Evolutionary conservation across 92 coral and sea anemone genomes (phyloP).

Genomic region (Phenganax stokvisi): DNA sequence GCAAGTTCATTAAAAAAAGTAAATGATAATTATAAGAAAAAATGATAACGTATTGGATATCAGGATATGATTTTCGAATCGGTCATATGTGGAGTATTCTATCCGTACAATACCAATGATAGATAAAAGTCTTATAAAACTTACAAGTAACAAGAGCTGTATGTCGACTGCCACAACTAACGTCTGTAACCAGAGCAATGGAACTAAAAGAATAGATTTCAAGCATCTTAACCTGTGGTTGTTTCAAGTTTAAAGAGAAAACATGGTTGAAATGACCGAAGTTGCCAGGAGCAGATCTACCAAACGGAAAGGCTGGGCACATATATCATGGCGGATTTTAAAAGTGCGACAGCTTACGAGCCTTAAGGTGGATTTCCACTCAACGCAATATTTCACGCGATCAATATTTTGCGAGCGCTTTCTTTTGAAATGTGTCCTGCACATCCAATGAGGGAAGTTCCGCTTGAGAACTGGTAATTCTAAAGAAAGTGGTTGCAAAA

Average conservation of each 20-base stretch:
- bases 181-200: slow-evolving; percentile 56
- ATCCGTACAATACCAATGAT: background rate
- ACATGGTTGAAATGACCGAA: background rate
- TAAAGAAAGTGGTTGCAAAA: no score
- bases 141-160: slow-evolving; percentile 81
- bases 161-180: slow-evolving; percentile 84
- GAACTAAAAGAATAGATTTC: slow-evolving; percentile 23
- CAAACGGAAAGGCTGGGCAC: no score
- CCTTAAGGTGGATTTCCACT: no score
- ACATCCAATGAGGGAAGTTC: no score
- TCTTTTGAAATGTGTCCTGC: no score
- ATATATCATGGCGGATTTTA: no score
- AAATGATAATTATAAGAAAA: background rate
- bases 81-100: background rate
- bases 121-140: slow-evolving; percentile 18
- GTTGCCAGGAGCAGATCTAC: no score
- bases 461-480: no score
- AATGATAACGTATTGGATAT: background rate
- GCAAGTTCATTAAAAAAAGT: background rate
- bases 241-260: background rate
- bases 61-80: background rate
- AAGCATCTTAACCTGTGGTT: background rate
- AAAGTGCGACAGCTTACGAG: no score
- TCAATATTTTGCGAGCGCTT: no score
- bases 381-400: no score